These are phyloP conservation scores for Tarsius wallacei DNA, from an alignment of 2,797 vertebrate genomes.

Conservation along the genomic window DNA sequence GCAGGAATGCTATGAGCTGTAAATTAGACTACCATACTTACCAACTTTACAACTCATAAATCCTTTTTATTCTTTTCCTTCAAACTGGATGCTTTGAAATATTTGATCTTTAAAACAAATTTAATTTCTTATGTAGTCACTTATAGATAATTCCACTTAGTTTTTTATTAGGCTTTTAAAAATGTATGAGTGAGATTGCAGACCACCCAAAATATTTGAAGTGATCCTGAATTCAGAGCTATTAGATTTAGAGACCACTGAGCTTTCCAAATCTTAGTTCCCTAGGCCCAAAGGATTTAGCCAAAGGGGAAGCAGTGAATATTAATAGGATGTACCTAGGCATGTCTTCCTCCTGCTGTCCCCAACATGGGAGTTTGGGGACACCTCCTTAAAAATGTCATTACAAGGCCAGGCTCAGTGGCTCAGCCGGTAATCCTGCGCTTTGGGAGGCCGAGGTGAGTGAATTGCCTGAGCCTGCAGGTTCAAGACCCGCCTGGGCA, in stretches of 20 bases:
- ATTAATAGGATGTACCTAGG: background rate
- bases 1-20: background rate
- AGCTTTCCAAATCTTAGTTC: background rate
- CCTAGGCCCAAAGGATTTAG: conserved; percentile 16
- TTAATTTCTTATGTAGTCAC: background rate
- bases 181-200: background rate
- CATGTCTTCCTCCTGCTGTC: background rate
- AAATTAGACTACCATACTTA: background rate
- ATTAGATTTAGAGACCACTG: background rate
- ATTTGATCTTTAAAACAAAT: conserved; percentile 4
- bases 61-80: background rate
- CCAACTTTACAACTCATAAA: background rate
- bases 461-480: too few relatives aligned
- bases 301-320: background rate
- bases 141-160: background rate
- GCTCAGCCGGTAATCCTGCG: too few relatives aligned
- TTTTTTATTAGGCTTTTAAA: conserved; percentile 43
- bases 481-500: too few relatives aligned
- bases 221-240: background rate
- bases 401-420: too few relatives aligned
- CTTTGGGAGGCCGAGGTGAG: too few relatives aligned
- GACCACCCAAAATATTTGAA: background rate
- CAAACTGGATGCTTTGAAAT: background rate
- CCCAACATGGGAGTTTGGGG: background rate
- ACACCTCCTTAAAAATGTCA: conserved; percentile 18